Evolutionary conservation across 1,140 invertebrate species (phyloP), one percentile per base, ranked within the genome.

Genomic region (Calliopsis andreniformis): DNA sequence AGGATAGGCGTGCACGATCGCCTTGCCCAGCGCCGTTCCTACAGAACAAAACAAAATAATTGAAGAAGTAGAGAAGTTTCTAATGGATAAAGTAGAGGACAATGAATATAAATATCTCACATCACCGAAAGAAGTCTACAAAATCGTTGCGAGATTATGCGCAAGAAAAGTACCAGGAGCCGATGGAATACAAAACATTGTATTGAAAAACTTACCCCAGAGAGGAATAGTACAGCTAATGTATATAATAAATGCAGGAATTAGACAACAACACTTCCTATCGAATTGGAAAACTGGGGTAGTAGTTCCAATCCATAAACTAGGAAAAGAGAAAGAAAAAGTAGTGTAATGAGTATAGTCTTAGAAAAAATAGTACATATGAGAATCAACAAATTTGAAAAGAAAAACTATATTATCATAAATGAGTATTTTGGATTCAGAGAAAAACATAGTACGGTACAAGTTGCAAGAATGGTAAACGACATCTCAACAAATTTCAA

Each of bases 231-330:
- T 85, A 0, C 82, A 87, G 66, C 35, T 89, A 23, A 84, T 64
- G 0, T 62, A 87, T 42, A 86, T 90, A 0, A 78, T 83, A 18
- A 90, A 90, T 62, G 76, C 63, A 3, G 70, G 76, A 10, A 30
- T 91, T 0, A 83, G 63, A 75, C 32, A 86, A 1, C 18, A 32
- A 6, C 87, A 91, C 55, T 91, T 90, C 61, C 86, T 88, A 1
- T 5, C n/a, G 0, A 0, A 3, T 3, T 91, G 88, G 88, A 92
- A 92, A 86, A 58, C 76, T 28, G 90, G 87, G 0, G 87, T 71
- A 3, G 72, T 91, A 7, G 82, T 91, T 8, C 77, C 87, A 0
- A 87, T 92, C 32, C 85, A 63, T 1, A 92, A 92, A 83, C 87
- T 87, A 1, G 86, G 7, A 92, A 49, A 93, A 85, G 58, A 86